These are phyloP conservation scores for Nymphalis urticae DNA, from an alignment of 2,888 invertebrate genomes.

Conservation along the genomic window DNA sequence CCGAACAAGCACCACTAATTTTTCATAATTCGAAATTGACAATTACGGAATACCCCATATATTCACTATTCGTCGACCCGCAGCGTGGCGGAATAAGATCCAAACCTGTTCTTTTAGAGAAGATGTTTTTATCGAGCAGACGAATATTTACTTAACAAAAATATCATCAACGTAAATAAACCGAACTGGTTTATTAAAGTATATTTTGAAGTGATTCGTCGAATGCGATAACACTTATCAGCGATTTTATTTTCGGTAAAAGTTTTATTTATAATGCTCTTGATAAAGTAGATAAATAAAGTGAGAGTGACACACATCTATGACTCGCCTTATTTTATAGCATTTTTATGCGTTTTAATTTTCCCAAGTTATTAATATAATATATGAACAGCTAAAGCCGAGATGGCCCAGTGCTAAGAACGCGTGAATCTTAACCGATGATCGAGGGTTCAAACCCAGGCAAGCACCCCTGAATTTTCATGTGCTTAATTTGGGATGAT, in stretches of 20 bases:
- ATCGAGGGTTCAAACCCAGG: too few relatives aligned
- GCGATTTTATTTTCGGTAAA: not conserved
- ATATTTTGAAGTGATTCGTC: not conserved
- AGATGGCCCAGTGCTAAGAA: too few relatives aligned
- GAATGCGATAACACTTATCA: not conserved
- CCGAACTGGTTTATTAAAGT: not conserved
- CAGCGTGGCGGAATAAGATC: too few relatives aligned
- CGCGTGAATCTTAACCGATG: too few relatives aligned
- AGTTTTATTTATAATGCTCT: conserved; percentile 1
- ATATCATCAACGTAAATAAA: not conserved
- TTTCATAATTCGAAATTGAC: too few relatives aligned
- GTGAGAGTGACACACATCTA: not conserved
- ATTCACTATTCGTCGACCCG: too few relatives aligned
- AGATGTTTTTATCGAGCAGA: too few relatives aligned
- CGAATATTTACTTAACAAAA: not conserved
- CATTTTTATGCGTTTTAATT: not conserved
- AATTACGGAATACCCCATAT: too few relatives aligned
- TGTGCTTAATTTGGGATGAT: too few relatives aligned
- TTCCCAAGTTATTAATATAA: not conserved
- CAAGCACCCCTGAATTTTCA: too few relatives aligned
- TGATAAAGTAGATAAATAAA: not conserved
- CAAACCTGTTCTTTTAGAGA: too few relatives aligned
- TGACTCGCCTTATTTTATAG: not conserved
- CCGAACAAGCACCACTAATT: too few relatives aligned
- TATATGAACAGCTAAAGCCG: not conserved